These are phyloP conservation scores for Tachuris rubrigastra DNA, from an alignment of 2,113 vertebrate species.

Conservation along the genomic window DNA sequence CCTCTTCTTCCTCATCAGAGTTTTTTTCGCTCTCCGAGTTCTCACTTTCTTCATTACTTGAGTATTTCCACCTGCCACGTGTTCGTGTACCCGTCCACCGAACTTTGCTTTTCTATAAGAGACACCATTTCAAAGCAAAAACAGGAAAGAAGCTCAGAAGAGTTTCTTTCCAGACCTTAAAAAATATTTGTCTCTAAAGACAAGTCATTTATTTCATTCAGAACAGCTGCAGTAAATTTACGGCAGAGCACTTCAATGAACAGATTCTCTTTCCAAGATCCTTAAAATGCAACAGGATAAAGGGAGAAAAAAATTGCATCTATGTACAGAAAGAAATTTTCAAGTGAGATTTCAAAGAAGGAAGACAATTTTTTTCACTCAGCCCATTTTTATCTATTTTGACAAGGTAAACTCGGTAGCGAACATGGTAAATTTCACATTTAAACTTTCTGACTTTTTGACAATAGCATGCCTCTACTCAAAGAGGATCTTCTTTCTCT, in stretches of 20 bases:
- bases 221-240: not conserved
- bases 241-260: not conserved
- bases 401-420: not conserved
- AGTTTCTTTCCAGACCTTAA: not conserved
- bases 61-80: slow-evolving; percentile 85
- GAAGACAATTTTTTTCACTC: not conserved
- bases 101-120: slow-evolving; percentile 79
- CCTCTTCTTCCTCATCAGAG: slow-evolving; percentile 77
- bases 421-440: not conserved
- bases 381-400: not conserved
- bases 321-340: not conserved
- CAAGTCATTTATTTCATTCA: not conserved
- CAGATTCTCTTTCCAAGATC: not conserved
- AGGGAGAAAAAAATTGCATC: not conserved
- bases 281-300: not conserved
- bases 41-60: slow-evolving; percentile 84
- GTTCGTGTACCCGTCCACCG: slow-evolving; percentile 86
- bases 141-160: not conserved
- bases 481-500: not conserved
- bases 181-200: not conserved
- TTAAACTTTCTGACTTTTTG: not conserved
- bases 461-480: not conserved
- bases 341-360: not conserved
- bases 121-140: slow-evolving; percentile 25
- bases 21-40: slow-evolving; percentile 82